These are phyloP conservation scores for Epinotia bilunana DNA, from an alignment of 2,888 invertebrate genomes.

Conservation along the genomic window DNA sequence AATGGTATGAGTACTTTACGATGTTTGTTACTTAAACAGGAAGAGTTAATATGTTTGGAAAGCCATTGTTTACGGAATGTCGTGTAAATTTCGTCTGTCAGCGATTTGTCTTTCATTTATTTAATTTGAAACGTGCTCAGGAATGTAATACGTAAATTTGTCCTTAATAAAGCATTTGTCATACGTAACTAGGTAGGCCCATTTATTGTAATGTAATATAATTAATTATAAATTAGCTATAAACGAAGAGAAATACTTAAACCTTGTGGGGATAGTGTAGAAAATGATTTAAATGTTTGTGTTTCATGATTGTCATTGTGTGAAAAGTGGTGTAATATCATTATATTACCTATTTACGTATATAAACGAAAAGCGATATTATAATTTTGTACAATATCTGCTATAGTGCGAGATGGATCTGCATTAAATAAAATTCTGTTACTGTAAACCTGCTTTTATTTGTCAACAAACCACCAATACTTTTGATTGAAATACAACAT, in stretches of 20 bases:
- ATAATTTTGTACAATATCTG: constrained; percentile 84
- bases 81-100: constrained; percentile 52
- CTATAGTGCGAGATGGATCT: constrained; percentile 81
- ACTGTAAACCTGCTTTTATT: constrained; percentile 73
- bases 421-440: constrained; percentile 85
- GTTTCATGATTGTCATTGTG: constrained; percentile 82
- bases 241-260: constrained; percentile 79
- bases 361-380: constrained; percentile 74
- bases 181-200: constrained; percentile 83
- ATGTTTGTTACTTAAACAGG: constrained; percentile 24
- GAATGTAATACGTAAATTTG: constrained; percentile 78
- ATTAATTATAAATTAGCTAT: constrained; percentile 73
- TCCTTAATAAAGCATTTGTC: constrained; percentile 78
- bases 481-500: background rate
- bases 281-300: constrained; percentile 79
- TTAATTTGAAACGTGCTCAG: constrained; percentile 75
- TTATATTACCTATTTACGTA: constrained; percentile 73
- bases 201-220: constrained; percentile 82
- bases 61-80: constrained; percentile 44
- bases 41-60: constrained; percentile 17
- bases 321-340: constrained; percentile 80
- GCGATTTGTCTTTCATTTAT: constrained; percentile 69
- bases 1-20: constrained; percentile 5
- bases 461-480: constrained; percentile 14
- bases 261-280: constrained; percentile 76